Conservation (phyloP, 2,888 invertebrate species). For the Chaetogeoica ovagalla region DNA sequence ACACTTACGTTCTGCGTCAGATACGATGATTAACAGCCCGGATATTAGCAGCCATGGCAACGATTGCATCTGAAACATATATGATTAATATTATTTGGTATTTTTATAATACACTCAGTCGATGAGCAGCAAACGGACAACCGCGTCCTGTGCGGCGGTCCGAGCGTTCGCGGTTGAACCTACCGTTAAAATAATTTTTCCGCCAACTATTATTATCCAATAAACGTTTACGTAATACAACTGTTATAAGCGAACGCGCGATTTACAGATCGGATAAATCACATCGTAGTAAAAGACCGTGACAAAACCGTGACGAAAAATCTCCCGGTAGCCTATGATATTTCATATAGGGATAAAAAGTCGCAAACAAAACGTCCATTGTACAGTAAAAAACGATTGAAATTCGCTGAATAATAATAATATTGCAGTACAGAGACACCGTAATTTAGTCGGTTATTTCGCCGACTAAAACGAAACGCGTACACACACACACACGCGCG, state of each 20-base stretch:
- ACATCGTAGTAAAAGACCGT: slow-evolving; percentile 22
- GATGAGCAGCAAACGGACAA: no score
- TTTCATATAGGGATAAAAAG: neutral
- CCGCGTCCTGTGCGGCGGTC: no score
- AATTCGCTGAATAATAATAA: slow-evolving; percentile 42
- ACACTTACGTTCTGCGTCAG: slow-evolving; percentile 46
- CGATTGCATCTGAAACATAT: slow-evolving; percentile 43
- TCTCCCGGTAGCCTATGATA: neutral
- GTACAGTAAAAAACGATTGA: neutral
- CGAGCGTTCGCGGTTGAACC: no score
- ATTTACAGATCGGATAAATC: slow-evolving; percentile 7
- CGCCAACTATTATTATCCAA: no score
- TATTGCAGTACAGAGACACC: neutral
- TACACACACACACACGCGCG: neutral
- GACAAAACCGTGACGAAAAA: neutral
- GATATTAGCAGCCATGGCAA: slow-evolving; percentile 35
- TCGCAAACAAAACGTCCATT: neutral
- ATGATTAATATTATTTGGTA: no score
- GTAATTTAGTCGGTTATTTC: no score
- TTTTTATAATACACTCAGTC: no score
- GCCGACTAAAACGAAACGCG: no score
- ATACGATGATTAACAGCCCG: slow-evolving; percentile 10
- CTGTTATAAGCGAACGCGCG: no score
- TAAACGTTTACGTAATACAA: no score
- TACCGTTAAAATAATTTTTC: no score